phyloP scores from a whole-genome alignment of 2,113 vertebrate genomes.

The Aegithalos caudatus region DNA sequence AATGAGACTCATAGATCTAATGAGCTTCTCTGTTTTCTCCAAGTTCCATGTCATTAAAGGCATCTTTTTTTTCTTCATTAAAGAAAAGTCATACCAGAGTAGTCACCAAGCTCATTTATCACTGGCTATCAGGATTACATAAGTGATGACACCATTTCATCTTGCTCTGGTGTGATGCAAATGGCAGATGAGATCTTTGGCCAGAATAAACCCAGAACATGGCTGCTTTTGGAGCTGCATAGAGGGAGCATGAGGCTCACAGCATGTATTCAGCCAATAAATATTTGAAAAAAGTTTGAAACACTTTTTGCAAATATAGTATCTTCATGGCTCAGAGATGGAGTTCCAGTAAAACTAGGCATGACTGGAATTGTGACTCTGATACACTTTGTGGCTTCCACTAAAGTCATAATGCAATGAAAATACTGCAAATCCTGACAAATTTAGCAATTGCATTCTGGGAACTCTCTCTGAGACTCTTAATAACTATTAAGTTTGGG shows the following conservation, averaged over 20 bases:
- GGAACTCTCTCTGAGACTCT: neutral
- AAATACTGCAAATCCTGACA: neutral
- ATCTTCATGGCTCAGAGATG: neutral
- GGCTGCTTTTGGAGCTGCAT: neutral
- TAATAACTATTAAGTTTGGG: neutral
- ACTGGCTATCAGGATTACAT: neutral
- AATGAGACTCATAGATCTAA: neutral
- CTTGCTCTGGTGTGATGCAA: neutral
- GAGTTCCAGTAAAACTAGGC: neutral
- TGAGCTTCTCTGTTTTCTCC: neutral
- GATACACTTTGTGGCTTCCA: neutral
- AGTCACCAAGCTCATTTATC: neutral
- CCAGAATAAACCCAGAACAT: neutral
- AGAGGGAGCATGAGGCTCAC: accelerated
- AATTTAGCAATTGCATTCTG: neutral
- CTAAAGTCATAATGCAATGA: neutral
- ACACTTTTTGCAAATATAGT: neutral
- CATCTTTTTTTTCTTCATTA: neutral
- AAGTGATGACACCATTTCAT: neutral
- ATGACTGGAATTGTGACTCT: neutral
- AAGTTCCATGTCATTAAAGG: neutral
- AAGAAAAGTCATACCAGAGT: neutral
- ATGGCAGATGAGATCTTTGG: neutral
- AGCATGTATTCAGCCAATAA: neutral
- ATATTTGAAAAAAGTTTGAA: neutral